Conservation (phyloP, 2,888 invertebrate genomes). For the Orthosia gracilis region DNA sequence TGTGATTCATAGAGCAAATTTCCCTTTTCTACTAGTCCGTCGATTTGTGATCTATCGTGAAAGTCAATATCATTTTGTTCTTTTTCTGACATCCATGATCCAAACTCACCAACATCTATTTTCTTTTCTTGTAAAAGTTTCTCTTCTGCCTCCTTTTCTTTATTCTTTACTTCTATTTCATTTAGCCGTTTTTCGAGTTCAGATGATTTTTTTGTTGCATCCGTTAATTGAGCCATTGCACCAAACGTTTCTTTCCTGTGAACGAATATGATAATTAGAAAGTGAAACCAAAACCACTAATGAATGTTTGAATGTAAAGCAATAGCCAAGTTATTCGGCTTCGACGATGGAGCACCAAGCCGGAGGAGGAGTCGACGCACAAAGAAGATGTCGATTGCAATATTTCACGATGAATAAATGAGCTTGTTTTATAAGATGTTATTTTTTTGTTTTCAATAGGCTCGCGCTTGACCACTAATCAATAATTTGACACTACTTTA, state of each 20-base stretch:
- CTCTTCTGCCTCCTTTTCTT: slow-evolving; percentile 64
- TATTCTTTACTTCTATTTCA: slow-evolving; percentile 74
- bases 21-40: slow-evolving; percentile 72
- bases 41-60: slow-evolving; percentile 74
- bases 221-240: slow-evolving; percentile 81
- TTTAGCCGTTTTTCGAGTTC: slow-evolving; percentile 80
- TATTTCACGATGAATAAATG: no score
- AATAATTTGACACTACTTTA: no score
- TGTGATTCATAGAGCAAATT: slow-evolving; percentile 80
- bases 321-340: no score
- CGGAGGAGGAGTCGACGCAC: no score
- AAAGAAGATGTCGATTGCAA: no score
- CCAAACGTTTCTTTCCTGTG: slow-evolving; percentile 86
- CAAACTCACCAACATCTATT: slow-evolving; percentile 76
- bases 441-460: no score
- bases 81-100: slow-evolving; percentile 81
- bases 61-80: slow-evolving; percentile 76
- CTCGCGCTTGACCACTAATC: no score
- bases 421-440: no score
- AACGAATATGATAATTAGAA: slow-evolving; percentile 10
- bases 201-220: slow-evolving; percentile 81
- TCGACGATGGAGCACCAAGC: no score
- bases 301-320: no score
- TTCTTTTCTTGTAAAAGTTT: slow-evolving; percentile 49
- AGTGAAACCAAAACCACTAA: background rate